phyloP scores from a whole-genome alignment of 2,888 invertebrate species.

The Steinernema carpocapsae region DNA sequence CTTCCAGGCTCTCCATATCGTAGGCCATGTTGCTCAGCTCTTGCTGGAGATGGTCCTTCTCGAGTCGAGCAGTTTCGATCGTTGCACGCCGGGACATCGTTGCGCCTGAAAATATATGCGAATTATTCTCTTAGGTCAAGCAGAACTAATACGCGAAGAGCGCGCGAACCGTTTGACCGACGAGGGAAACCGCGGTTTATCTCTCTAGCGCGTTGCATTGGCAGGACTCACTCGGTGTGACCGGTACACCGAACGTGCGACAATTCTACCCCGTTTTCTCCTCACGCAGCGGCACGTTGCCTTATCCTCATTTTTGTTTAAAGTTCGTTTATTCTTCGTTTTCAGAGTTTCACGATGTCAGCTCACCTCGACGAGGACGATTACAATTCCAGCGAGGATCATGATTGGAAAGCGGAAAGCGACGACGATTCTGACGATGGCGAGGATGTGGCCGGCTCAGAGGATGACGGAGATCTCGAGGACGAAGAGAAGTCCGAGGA shows the following conservation, averaged over 20 bases:
- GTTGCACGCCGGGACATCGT: background rate
- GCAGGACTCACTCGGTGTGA: too few species aligned
- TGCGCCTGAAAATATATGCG: background rate
- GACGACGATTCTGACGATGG: conserved; percentile 36
- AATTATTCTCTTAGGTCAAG: background rate
- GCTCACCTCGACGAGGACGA: conserved; percentile 35
- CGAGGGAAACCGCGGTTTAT: background rate
- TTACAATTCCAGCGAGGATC: conserved; percentile 41
- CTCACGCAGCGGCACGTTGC: too few species aligned
- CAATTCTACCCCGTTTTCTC: background rate
- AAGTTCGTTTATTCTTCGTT: background rate
- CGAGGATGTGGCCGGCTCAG: conserved; percentile 33
- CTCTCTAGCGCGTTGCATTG: background rate
- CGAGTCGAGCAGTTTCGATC: background rate
- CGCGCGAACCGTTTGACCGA: background rate
- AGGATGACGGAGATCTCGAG: conserved; percentile 33
- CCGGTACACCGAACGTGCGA: background rate
- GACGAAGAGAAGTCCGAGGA: background rate
- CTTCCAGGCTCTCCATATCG: background rate
- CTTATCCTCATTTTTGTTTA: background rate
- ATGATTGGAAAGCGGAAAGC: conserved; percentile 41
- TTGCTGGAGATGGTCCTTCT: conserved; percentile 4
- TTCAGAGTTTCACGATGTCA: conserved; percentile 8
- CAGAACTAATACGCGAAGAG: background rate
- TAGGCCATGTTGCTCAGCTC: background rate